Conservation (phyloP, 2,888 invertebrate genomes). For the Phaedon cochleariae region DNA sequence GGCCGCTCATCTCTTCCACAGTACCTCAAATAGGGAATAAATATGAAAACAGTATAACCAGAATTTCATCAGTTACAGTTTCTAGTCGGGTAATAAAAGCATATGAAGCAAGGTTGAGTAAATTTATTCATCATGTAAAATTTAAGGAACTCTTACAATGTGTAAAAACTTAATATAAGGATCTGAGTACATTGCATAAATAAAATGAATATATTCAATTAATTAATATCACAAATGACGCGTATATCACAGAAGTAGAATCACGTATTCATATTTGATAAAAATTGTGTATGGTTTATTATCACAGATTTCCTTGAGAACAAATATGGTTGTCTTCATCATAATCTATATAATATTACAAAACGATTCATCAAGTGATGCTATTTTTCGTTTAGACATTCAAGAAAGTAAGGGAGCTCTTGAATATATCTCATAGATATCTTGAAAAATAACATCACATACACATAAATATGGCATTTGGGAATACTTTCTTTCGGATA, state of each 20-base stretch:
- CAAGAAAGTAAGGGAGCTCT: neutral
- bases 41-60: too few species aligned
- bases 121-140: slow-evolving; percentile 9
- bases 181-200: neutral
- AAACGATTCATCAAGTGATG: neutral
- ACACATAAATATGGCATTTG: neutral
- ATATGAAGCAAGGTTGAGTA: neutral
- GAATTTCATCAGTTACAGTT: neutral
- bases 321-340: neutral
- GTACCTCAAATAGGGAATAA: too few species aligned
- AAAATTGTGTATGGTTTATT: neutral
- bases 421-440: neutral
- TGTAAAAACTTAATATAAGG: neutral
- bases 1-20: too few species aligned
- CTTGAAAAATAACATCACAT: slow-evolving; percentile 14
- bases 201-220: neutral
- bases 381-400: slow-evolving; percentile 1
- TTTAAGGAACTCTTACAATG: slow-evolving; percentile 16
- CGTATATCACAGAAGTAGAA: neutral
- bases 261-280: neutral
- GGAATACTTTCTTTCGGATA: neutral
- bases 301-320: slow-evolving; percentile 11
- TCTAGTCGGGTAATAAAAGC: slow-evolving; percentile 13
- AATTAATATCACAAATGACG: neutral
- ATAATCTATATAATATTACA: slow-evolving; percentile 3